Evolutionary conservation across 1,140 invertebrate species (phyloP).

Genomic region (Heliconius himera): DNA sequence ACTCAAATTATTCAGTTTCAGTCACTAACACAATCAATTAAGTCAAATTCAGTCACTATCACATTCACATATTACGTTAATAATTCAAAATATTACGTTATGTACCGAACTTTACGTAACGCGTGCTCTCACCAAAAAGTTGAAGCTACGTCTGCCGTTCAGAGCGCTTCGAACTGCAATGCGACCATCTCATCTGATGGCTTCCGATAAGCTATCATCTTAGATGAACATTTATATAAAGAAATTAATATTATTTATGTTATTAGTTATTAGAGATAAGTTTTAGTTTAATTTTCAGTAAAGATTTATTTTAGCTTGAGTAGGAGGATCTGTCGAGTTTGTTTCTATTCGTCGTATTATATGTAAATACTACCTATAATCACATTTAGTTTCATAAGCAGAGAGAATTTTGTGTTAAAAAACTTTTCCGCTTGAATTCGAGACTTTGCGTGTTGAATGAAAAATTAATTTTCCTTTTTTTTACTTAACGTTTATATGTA

Average conservation of each 20-base stretch:
- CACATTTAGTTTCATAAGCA: no score
- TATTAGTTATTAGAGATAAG: neutral
- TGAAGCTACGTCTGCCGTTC: slow-evolving; percentile 59
- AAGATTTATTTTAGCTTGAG: no score
- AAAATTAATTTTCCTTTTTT: no score
- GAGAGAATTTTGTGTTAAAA: no score
- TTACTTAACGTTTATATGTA: no score
- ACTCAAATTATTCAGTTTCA: neutral
- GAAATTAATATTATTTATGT: neutral
- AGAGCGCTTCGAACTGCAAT: slow-evolving; percentile 60
- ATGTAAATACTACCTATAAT: no score
- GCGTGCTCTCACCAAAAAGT: slow-evolving; percentile 58
- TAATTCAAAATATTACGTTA: neutral
- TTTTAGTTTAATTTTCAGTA: neutral
- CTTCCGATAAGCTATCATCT: slow-evolving; percentile 25
- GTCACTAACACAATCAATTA: slow-evolving; percentile 5
- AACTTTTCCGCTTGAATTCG: no score
- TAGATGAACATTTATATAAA: neutral
- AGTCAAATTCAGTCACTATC: neutral
- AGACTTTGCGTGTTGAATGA: no score
- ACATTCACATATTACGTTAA: slow-evolving; percentile 10
- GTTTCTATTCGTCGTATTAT: no score
- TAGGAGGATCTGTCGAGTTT: no score
- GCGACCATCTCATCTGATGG: slow-evolving; percentile 50
- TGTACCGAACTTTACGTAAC: slow-evolving; percentile 33